Percentiles rank a stretch among this genome's conserved stretches.
These are phyloP conservation scores for Lateolabrax maculatus DNA, from an alignment of 2,797 vertebrate genomes.

Conservation along the genomic window DNA sequence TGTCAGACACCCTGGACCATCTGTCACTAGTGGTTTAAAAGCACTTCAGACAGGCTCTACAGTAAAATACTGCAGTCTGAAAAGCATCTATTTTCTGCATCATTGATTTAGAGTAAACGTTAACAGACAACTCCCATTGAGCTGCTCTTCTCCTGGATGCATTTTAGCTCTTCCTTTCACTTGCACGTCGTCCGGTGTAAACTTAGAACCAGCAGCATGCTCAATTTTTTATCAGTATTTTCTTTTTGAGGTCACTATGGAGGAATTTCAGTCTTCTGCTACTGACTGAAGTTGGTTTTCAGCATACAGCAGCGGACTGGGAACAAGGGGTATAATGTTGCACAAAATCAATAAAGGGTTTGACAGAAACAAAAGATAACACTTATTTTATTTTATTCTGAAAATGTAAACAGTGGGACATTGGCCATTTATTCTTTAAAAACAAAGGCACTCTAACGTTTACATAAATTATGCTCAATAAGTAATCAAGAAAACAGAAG, in stretches of 20 bases:
- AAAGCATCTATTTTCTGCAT: conserved; percentile 62
- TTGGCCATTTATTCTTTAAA: not conserved
- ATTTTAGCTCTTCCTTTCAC: conserved; percentile 23
- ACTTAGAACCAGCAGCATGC: conserved; percentile 19
- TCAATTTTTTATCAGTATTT: conserved; percentile 47
- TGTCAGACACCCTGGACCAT: conserved; percentile 56
- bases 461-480: not conserved
- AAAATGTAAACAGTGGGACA: not conserved
- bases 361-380: not conserved
- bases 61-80: conserved; percentile 43
- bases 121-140: conserved; percentile 32
- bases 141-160: not conserved
- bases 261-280: conserved; percentile 22
- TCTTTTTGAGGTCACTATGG: conserved; percentile 24
- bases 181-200: not conserved
- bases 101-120: conserved; percentile 48
- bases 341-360: not conserved
- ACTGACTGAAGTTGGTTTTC: not conserved
- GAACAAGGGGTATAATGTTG: not conserved
- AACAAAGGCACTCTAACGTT: not conserved
- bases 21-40: conserved; percentile 59
- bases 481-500: not conserved
- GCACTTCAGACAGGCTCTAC: conserved; percentile 50
- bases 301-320: not conserved
- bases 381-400: not conserved